Base-by-base conservation (phyloP, 2,888 invertebrate genomes). In the Hesperia comma region DNA sequence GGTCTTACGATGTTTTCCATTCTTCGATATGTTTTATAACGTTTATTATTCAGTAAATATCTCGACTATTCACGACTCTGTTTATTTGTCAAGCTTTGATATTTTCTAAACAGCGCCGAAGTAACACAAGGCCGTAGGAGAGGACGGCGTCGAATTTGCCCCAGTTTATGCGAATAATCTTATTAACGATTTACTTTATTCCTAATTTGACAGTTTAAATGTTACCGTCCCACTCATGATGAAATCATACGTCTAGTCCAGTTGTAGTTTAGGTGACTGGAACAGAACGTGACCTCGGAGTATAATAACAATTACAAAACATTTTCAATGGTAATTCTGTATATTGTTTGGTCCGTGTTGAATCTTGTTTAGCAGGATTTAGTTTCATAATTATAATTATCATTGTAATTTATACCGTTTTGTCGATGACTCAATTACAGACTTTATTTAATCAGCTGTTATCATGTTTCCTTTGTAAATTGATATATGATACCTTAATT, bases 71-170 rank as follows among this genome's bases (percentile, higher is more conserved):
- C 6, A 43, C n/a, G 6, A 46, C 32, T 17, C n/a, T 8, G 37
- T 56, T 56, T 40, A 19, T 17, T 33, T 40, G 15, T 19, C 17
- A 17, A 10, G 15, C n/a, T 54, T 54, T 15, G 15, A 37, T 55
- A 41, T 40, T 40, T 57, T 57, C 57, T 41, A 57, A 57, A 57
- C n/a, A 43, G 57, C 37, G 19, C 5, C 37, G 26, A 64, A 64
- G 64, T 64, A 40, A 73, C 61, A 75, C 86, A 85, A 87, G 87
- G 87, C 79, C 81, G 79, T 77, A 72, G 74, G 81, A 81, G 81
- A 80, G 81, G 78, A 19, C 26, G 51, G 57, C 51, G 15, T 32
- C 40, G 2, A 53, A 57, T 41, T 64, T 64, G 51, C 53, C 17
- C 63, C 32, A 49, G 21, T 15, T 57, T 41, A 41, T 41, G 46